Conservation (phyloP, 2,113 vertebrate genomes). For the Cephalopholis sonnerati region DNA sequence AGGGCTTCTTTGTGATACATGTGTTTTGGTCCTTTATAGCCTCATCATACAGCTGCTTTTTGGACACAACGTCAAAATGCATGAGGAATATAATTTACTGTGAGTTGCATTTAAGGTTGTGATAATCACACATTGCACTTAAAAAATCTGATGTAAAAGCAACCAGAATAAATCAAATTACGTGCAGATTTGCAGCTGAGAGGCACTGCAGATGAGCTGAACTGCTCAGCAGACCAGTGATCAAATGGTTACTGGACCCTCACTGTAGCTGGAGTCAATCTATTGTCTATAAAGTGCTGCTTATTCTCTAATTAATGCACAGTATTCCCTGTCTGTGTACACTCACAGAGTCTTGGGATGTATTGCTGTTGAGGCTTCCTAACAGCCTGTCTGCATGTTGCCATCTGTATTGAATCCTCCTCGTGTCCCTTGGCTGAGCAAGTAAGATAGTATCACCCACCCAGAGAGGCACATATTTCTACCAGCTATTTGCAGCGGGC, state of each 20-base stretch:
- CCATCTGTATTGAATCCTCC: background rate
- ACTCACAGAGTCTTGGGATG: background rate
- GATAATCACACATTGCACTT: background rate
- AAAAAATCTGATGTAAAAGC: background rate
- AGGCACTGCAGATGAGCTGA: background rate
- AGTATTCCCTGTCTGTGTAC: background rate
- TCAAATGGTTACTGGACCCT: background rate
- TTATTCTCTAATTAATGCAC: background rate
- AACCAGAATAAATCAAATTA: background rate
- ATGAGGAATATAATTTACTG: background rate
- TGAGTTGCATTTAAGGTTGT: background rate
- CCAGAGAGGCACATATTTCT: slow-evolving; percentile 22
- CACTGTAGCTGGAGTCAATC: background rate
- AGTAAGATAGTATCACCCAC: slow-evolving; percentile 21
- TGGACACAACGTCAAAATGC: background rate
- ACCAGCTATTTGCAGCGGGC: slow-evolving; percentile 18
- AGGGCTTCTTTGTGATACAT: background rate
- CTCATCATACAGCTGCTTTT: background rate
- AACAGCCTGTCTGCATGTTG: background rate
- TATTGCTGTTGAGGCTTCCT: slow-evolving; percentile 1
- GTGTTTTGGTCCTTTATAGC: background rate
- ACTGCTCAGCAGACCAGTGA: background rate
- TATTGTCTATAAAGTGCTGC: background rate
- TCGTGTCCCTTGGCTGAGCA: slow-evolving; percentile 11
- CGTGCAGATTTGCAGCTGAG: background rate